These are phyloP conservation scores for Ruditapes philippinarum DNA, from an alignment of 1,140 invertebrate genomes.

Conservation along the genomic window DNA sequence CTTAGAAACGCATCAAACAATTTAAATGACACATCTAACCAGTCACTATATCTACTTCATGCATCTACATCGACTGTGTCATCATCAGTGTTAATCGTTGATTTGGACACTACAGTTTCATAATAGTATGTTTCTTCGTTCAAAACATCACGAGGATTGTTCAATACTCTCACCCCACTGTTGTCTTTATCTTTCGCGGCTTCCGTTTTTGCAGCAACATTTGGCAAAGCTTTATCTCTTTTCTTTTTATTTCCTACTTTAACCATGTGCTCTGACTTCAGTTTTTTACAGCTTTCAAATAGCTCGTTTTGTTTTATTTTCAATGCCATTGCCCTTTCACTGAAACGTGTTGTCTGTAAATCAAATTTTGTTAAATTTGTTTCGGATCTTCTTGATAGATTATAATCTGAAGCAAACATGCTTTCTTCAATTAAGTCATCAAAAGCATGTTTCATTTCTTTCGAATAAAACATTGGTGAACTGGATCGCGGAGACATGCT, in stretches of 20 bases:
- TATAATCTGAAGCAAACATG: too few species aligned
- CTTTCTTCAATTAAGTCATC: too few species aligned
- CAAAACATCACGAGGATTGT: neutral
- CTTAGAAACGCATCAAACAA: too few species aligned
- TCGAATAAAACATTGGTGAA: constrained; percentile 42
- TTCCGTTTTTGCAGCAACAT: neutral
- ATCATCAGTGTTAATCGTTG: too few species aligned
- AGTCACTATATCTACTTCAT: too few species aligned
- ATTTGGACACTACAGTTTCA: too few species aligned
- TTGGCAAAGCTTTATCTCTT: neutral
- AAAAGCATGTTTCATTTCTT: constrained; percentile 14
- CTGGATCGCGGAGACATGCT: constrained; percentile 23
- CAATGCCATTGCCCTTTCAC: constrained; percentile 47
- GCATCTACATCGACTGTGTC: too few species aligned
- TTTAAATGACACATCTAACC: too few species aligned
- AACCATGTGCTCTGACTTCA: neutral
- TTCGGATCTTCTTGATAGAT: neutral
- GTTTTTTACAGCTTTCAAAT: constrained; percentile 44
- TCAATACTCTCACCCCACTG: neutral
- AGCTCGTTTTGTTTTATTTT: constrained; percentile 53
- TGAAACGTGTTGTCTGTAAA: constrained; percentile 5
- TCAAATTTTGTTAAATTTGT: neutral
- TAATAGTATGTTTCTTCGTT: too few species aligned
- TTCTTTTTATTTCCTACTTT: constrained; percentile 48
- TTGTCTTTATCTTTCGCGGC: neutral